Percentiles rank a stretch among this genome's conserved stretches.
Evolutionary conservation across 2,113 vertebrate genomes (phyloP).

Genomic region (Caranx melampygus): DNA sequence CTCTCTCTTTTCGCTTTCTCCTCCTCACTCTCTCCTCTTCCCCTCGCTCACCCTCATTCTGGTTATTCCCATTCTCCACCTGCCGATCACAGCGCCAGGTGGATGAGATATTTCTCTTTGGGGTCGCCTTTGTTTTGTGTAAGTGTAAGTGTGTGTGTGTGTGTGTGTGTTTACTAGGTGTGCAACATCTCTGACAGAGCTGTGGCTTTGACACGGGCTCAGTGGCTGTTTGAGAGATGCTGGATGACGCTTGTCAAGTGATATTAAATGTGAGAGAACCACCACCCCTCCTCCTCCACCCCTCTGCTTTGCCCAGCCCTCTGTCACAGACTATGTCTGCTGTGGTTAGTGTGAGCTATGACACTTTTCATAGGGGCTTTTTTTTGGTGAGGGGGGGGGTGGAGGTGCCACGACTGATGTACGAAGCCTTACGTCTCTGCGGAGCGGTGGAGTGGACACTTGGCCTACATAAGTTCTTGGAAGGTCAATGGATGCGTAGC

Average conservation of each 20-base stretch:
- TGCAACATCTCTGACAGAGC: slow-evolving; percentile 36
- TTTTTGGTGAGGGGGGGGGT: neutral
- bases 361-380: slow-evolving; percentile 66
- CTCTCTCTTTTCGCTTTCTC: slow-evolving; percentile 4
- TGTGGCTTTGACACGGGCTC: slow-evolving; percentile 64
- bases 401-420: slow-evolving; percentile 49
- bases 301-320: slow-evolving; percentile 26
- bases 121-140: slow-evolving; percentile 59
- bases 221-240: slow-evolving; percentile 72
- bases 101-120: slow-evolving; percentile 55
- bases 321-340: slow-evolving; percentile 61
- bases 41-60: slow-evolving; percentile 60
- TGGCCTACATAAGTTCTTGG: slow-evolving; percentile 55
- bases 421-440: slow-evolving; percentile 42
- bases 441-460: slow-evolving; percentile 32
- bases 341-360: slow-evolving; percentile 75
- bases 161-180: slow-evolving; percentile 25
- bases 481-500: slow-evolving; percentile 47
- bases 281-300: slow-evolving; percentile 33
- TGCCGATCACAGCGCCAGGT: slow-evolving; percentile 57
- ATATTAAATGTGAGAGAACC: slow-evolving; percentile 78
- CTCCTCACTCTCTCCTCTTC: slow-evolving; percentile 38
- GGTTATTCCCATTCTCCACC: slow-evolving; percentile 53
- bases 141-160: neutral
- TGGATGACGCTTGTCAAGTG: slow-evolving; percentile 80